A percentile compares a stretch with the other conserved stretches of the same genome.
Conservation (phyloP, 2,113 vertebrate species). For the Solea solea region DNA sequence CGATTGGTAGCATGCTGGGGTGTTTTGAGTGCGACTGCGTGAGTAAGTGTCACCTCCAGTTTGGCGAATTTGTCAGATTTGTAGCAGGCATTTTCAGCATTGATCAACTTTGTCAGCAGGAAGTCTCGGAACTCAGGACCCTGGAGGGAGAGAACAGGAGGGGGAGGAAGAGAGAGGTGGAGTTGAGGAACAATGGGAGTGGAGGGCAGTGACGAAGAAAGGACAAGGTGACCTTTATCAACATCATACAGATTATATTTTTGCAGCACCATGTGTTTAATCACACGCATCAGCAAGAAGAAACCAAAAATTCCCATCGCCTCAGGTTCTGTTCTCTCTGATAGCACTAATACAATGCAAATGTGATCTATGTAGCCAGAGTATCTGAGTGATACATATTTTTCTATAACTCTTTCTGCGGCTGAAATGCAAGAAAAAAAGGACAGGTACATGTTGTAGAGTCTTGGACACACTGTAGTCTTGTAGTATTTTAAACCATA, state of each 20-base stretch:
- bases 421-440: no score
- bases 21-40: conserved; percentile 5
- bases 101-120: conserved; percentile 96
- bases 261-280: neutral
- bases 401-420: no score
- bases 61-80: conserved; percentile 97
- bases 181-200: conserved; percentile 6
- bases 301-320: neutral
- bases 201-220: conserved; percentile 1
- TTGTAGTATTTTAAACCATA: no score
- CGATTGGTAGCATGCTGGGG: conserved; percentile 6
- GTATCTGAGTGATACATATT: no score
- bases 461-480: no score
- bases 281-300: neutral
- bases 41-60: conserved; percentile 86
- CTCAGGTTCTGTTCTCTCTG: no score
- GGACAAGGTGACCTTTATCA: conserved; percentile 54
- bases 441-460: no score
- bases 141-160: conserved; percentile 66
- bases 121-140: conserved; percentile 94
- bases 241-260: conserved; percentile 8
- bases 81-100: conserved; percentile 96
- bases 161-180: neutral
- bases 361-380: neutral
- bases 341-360: no score